A percentile compares a stretch with the other conserved stretches of the same genome.
These are phyloP conservation scores for Phaonia tiefii DNA, from an alignment of 2,888 invertebrate genomes.

Conservation along the genomic window DNA sequence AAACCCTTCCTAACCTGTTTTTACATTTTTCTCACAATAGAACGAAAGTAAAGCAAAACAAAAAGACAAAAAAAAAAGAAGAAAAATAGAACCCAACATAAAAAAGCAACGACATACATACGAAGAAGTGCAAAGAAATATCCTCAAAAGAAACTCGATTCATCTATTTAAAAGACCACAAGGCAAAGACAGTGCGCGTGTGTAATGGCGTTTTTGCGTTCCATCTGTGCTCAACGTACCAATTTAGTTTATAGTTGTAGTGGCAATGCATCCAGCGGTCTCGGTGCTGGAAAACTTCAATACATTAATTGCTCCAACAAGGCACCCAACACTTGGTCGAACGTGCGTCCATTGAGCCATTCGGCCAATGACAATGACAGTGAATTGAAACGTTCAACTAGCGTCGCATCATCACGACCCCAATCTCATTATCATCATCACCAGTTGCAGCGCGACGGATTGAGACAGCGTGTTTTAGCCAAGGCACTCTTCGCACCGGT, in stretches of 20 bases:
- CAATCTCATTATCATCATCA: conserved; percentile 48
- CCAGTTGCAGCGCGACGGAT: conserved; percentile 39
- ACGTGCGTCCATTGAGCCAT: conserved; percentile 56
- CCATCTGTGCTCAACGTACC: conserved; percentile 78
- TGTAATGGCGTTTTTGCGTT: conserved; percentile 81
- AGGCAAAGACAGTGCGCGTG: conserved; percentile 69
- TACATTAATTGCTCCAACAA: conserved; percentile 56
- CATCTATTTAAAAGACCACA: conserved; percentile 28
- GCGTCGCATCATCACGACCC: conserved; percentile 18
- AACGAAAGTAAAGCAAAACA: background rate
- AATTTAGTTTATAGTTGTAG: conserved; percentile 75
- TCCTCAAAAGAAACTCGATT: conserved; percentile 50
- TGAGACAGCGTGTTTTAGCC: conserved; percentile 45
- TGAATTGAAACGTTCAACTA: conserved; percentile 52
- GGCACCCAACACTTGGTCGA: conserved; percentile 53
- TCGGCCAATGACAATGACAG: conserved; percentile 49
- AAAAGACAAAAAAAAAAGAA: background rate
- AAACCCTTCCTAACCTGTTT: too few species aligned
- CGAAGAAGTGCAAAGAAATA: conserved; percentile 1
- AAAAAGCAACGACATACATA: conserved; percentile 28
- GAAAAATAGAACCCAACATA: background rate
- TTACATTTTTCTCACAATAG: too few species aligned
- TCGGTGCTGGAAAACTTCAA: conserved; percentile 56
- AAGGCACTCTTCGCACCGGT: conserved; percentile 39
- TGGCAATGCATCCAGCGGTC: conserved; percentile 61